Conservation (phyloP, 2,113 vertebrate genomes). For the Thymallus thymallus region DNA sequence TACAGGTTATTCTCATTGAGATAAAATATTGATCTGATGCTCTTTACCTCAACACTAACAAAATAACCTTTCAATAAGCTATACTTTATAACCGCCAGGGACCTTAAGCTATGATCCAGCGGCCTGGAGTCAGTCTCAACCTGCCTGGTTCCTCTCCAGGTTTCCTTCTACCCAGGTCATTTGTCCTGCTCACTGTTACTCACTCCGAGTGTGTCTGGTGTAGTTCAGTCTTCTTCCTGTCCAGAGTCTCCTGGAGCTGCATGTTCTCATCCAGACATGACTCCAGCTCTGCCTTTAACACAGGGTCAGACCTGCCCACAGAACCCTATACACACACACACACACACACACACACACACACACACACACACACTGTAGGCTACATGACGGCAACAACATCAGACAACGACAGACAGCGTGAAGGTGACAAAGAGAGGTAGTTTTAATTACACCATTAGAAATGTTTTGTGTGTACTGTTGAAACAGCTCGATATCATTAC, state of each 20-base stretch:
- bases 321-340: slow-evolving; percentile 63
- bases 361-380: slow-evolving; percentile 31
- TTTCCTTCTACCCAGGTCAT: background rate
- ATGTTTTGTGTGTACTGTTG: slow-evolving; percentile 11
- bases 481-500: slow-evolving; percentile 31
- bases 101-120: too few relatives aligned
- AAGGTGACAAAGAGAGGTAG: background rate
- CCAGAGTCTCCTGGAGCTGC: slow-evolving; percentile 76
- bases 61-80: too few relatives aligned
- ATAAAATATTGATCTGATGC: too few relatives aligned
- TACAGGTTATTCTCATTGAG: too few relatives aligned
- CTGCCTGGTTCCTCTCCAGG: too few relatives aligned
- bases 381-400: slow-evolving; percentile 1
- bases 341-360: slow-evolving; percentile 47
- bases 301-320: slow-evolving; percentile 49
- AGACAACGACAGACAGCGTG: slow-evolving; percentile 37
- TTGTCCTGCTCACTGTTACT: slow-evolving; percentile 71
- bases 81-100: too few relatives aligned
- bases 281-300: slow-evolving; percentile 77
- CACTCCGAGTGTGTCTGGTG: slow-evolving; percentile 82
- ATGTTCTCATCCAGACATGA: slow-evolving; percentile 79
- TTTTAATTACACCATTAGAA: too few relatives aligned
- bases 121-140: too few relatives aligned
- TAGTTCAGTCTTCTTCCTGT: slow-evolving; percentile 77
- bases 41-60: background rate